Evolutionary conservation across 2,113 vertebrate species (phyloP).

Genomic region (Pterophyllum scalare): DNA sequence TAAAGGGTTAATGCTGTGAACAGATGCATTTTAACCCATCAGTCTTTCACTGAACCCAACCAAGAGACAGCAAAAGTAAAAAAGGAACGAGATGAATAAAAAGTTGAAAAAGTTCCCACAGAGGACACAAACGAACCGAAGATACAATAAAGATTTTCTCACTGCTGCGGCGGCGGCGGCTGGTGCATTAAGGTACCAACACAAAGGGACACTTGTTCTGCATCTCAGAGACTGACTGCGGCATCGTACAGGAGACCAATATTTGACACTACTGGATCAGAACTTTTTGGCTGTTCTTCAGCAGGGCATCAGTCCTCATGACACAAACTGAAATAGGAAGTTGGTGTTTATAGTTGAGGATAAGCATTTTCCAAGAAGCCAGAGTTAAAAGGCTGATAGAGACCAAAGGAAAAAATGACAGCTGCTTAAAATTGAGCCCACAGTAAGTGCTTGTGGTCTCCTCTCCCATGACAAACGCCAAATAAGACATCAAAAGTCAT

Average conservation of each 20-base stretch:
- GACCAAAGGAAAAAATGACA: constrained; percentile 39
- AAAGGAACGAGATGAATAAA: background rate
- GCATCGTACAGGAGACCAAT: background rate
- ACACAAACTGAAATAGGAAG: constrained; percentile 62
- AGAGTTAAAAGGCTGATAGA: constrained; percentile 26
- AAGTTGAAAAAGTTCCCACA: background rate
- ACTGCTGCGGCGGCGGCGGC: too few species aligned
- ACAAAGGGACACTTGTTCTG: background rate
- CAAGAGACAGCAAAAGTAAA: background rate
- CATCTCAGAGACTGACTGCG: background rate
- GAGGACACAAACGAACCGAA: background rate
- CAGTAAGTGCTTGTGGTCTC: background rate
- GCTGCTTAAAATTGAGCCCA: constrained; percentile 39
- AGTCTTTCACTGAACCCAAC: background rate
- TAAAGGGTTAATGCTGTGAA: background rate
- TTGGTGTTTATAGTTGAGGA: constrained; percentile 64
- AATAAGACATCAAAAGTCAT: background rate
- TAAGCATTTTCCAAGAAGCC: constrained; percentile 33
- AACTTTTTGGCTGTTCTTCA: background rate
- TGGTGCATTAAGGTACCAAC: background rate
- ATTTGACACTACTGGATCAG: background rate
- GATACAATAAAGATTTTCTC: background rate
- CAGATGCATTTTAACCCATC: background rate
- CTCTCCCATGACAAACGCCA: constrained; percentile 5
- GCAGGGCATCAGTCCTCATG: constrained; percentile 22